phyloP scores from a whole-genome alignment of 2,113 vertebrate genomes.

The Neolamprologus sp. region DNA sequence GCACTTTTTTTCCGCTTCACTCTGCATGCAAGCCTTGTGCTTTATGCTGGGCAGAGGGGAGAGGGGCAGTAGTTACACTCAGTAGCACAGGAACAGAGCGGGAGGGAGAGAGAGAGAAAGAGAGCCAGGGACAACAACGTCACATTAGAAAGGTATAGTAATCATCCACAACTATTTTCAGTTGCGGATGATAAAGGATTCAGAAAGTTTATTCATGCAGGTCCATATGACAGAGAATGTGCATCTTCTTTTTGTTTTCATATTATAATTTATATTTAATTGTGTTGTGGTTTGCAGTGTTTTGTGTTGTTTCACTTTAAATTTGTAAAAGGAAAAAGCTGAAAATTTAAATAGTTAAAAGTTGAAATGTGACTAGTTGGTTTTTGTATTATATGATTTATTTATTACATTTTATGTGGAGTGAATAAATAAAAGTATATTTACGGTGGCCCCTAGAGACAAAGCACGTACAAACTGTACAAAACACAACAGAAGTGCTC shows the following conservation, averaged over 20 bases:
- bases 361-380: fast-evolving
- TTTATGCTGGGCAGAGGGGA: fast-evolving
- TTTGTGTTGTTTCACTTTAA: background rate
- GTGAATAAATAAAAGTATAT: too few species aligned
- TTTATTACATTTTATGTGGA: too few species aligned
- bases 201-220: background rate
- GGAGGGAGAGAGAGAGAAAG: fast-evolving
- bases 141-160: background rate
- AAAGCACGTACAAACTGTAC: fast-evolving
- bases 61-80: background rate
- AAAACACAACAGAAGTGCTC: too few species aligned
- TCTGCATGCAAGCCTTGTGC: fast-evolving
- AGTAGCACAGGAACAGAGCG: background rate
- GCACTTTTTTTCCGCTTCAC: fast-evolving
- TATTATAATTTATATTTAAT: too few species aligned
- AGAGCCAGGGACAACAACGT: fast-evolving
- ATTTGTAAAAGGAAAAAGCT: too few species aligned
- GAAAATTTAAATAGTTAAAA: too few species aligned
- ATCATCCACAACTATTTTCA: background rate
- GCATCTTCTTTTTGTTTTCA: too few species aligned
- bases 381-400: too few species aligned
- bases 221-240: fast-evolving
- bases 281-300: too few species aligned
- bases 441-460: fast-evolving
- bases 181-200: background rate